A percentile compares a stretch with the other conserved stretches of the same genome.
phyloP scores from a whole-genome alignment of 1,140 invertebrate species.

The Neodiprion pinetum region DNA sequence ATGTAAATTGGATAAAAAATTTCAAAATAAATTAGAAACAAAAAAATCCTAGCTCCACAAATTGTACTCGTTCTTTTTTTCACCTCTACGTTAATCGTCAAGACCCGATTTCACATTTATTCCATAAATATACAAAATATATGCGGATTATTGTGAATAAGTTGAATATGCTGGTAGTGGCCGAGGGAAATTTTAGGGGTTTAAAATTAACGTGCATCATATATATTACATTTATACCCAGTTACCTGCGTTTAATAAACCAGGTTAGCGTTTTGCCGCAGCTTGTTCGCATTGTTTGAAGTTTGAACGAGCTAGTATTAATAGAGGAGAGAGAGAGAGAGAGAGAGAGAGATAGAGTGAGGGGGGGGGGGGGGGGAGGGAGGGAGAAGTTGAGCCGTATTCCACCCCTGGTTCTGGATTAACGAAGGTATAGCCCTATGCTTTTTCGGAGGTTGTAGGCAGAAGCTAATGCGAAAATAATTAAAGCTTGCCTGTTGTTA shows the following conservation, averaged over 20 bases:
- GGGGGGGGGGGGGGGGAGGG: constrained; percentile 26
- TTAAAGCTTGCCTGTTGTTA: constrained; percentile 1
- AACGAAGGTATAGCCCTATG: not conserved
- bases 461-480: constrained; percentile 1
- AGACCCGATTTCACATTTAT: no score
- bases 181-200: no score
- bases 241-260: not conserved
- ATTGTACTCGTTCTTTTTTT: no score
- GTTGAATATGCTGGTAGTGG: no score
- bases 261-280: constrained; percentile 18
- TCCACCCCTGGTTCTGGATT: not conserved
- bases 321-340: not conserved
- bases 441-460: not conserved
- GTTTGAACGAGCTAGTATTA: not conserved
- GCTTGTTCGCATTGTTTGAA: constrained; percentile 16
- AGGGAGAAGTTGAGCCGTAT: not conserved
- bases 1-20: no score
- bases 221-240: no score
- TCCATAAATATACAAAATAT: no score
- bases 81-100: no score
- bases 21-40: no score
- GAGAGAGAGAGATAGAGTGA: constrained; percentile 21
- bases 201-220: no score
- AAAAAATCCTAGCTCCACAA: no score
- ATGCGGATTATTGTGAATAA: no score